Evolutionary conservation across 2,888 invertebrate genomes (phyloP), one percentile per base, ranked within the genome.

Genomic region (Hydropsyche betteni): DNA sequence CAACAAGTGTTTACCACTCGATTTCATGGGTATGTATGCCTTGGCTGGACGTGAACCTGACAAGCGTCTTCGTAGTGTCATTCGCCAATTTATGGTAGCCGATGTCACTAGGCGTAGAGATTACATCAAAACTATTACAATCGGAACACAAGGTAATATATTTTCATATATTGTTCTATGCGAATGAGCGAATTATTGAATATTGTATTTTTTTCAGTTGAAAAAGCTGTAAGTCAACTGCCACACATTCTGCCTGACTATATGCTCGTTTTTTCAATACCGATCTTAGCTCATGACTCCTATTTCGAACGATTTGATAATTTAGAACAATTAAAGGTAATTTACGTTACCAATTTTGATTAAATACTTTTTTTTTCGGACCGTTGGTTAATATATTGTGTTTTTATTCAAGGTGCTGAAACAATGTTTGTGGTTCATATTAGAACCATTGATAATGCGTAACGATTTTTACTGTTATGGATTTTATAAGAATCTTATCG

Each of bases 11-110:
- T 88, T 99, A 79, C 98, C 98, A 0, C 87, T 99, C 74, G 97
- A 98, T 86, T 99, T 98, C 87, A 96, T 98, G 96, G 95, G 96
- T 16, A 95, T 95, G 85, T 97, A 98, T 86, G 94, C 94, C 51
- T 86, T 98, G 75, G 94, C 93, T 50, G 98, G 97, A 0, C 91
- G 94, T 79, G 98, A 98, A 86, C 91, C 93, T 7, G 94, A 97
- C 81, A 91, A 93, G 78, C 92, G 94, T 82, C 87, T 94, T 58
- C 91, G 91, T 80, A 83, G 86, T 44, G 83, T 89, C 34, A 87
- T 94, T 76, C 91, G 93, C 77, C 93, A 93, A 82, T 95, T 92
- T 85, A 94, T 98, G 90, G 89, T 93, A 80, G 91, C 93, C 0
- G 98, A 98, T 84, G 95, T 99, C 33, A 94, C 94, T 84, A 89